phyloP scores from a whole-genome alignment of 1,140 invertebrate genomes.

The Campoletis sonorensis region DNA sequence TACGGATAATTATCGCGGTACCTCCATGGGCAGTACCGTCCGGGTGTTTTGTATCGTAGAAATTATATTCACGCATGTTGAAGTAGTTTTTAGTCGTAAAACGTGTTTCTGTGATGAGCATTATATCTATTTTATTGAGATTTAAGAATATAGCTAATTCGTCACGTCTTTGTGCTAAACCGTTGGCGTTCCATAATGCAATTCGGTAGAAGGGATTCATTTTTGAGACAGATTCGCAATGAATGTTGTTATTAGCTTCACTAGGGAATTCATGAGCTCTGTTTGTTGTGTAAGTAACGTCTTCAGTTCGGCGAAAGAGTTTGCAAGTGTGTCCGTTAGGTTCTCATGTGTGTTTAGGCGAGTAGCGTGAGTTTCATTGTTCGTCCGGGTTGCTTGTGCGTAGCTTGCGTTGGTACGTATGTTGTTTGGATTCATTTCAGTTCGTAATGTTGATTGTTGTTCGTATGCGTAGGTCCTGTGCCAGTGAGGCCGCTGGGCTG shows the following conservation, averaged over 20 bases:
- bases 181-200: slow-evolving; percentile 51
- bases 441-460: too few relatives aligned
- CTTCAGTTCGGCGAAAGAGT: too few relatives aligned
- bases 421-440: too few relatives aligned
- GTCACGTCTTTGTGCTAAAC: slow-evolving; percentile 46
- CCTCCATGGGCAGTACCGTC: neutral
- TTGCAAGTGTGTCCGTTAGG: neutral
- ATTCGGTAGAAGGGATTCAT: neutral
- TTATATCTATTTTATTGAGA: slow-evolving; percentile 51
- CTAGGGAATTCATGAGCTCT: neutral
- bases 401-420: too few relatives aligned
- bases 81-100: slow-evolving; percentile 47
- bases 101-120: slow-evolving; percentile 37
- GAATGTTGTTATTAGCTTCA: slow-evolving; percentile 8
- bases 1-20: neutral
- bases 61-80: neutral
- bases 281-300: too few relatives aligned
- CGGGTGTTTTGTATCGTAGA: neutral
- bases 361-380: too few relatives aligned
- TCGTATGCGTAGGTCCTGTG: too few relatives aligned
- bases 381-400: too few relatives aligned
- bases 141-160: slow-evolving; percentile 52
- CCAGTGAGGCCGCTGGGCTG: too few relatives aligned
- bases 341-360: too few relatives aligned
- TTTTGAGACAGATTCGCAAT: neutral